These are phyloP conservation scores for Cyprinodon brontotheroides DNA, from an alignment of 2,113 vertebrate species.

Conservation along the genomic window DNA sequence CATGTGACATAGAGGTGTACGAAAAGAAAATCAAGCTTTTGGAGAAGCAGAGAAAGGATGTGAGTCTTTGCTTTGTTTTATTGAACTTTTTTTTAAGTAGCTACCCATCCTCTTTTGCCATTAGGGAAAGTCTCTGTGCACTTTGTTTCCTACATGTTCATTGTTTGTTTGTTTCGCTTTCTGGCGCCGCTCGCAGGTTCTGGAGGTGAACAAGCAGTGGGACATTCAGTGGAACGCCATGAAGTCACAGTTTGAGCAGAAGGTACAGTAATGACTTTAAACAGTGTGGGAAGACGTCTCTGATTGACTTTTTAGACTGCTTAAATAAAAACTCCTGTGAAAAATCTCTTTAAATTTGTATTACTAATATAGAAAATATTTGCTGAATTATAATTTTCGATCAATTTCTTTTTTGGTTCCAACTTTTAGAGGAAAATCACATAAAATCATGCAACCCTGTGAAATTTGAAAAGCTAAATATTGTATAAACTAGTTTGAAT, in stretches of 20 bases:
- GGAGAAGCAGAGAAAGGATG: conserved; percentile 97
- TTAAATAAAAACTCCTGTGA: conserved; percentile 1
- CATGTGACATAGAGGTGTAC: conserved; percentile 78
- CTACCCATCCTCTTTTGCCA: conserved; percentile 56
- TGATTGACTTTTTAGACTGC: not conserved
- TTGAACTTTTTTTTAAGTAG: conserved; percentile 3
- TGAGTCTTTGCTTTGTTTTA: conserved; percentile 62
- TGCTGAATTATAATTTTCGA: not conserved
- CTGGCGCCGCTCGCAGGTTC: conserved; percentile 80
- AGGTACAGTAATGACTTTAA: conserved; percentile 83
- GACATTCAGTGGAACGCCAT: conserved; percentile 98
- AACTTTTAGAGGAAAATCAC: not conserved
- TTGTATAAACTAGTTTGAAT: not conserved
- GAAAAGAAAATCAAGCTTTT: conserved; percentile 96
- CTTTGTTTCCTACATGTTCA: conserved; percentile 51
- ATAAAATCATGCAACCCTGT: not conserved
- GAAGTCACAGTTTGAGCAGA: conserved; percentile 97
- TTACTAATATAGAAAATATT: not conserved
- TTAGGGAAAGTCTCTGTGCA: conserved; percentile 59
- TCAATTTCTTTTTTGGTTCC: not conserved
- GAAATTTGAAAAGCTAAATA: not conserved
- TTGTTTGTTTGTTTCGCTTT: conserved; percentile 49
- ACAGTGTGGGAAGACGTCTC: conserved; percentile 46
- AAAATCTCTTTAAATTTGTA: not conserved
- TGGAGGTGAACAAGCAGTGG: conserved; percentile 99